A percentile compares a stretch with the other conserved stretches of the same genome.
Evolutionary conservation across 2,888 invertebrate species (phyloP).

Genomic region (Brachycybe producta): DNA sequence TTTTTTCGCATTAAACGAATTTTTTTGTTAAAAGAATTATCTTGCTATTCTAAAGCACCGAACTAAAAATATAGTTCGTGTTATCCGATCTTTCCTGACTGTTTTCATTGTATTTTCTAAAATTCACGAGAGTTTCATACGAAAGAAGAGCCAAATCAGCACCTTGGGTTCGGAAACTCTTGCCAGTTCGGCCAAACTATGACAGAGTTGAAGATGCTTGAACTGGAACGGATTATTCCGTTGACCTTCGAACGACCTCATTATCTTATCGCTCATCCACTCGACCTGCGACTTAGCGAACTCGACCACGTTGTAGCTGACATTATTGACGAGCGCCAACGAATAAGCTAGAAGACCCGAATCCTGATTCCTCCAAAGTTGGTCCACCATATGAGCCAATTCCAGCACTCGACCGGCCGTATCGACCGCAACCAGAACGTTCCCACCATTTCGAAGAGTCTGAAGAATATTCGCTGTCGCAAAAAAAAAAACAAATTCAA

Average conservation of each 20-base stretch:
- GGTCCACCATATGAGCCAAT: constrained; percentile 89
- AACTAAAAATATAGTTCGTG: too few relatives aligned
- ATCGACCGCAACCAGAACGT: constrained; percentile 88
- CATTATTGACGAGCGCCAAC: constrained; percentile 82
- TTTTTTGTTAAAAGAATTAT: too few relatives aligned
- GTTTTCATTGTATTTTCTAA: too few relatives aligned
- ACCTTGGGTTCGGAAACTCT: constrained; percentile 79
- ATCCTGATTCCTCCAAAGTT: constrained; percentile 86
- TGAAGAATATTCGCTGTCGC: constrained; percentile 74
- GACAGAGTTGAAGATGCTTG: constrained; percentile 84
- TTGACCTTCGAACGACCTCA: constrained; percentile 45
- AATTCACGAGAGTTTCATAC: too few relatives aligned
- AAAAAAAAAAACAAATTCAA: constrained; percentile 20
- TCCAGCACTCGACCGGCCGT: constrained; percentile 95
- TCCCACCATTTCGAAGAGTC: constrained; percentile 85
- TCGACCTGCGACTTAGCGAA: constrained; percentile 98
- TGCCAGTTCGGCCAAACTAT: constrained; percentile 71
- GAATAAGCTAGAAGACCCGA: constrained; percentile 92
- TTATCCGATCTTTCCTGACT: too few relatives aligned
- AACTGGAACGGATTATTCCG: constrained; percentile 79
- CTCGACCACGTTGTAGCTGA: constrained; percentile 95
- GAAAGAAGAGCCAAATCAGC: too few relatives aligned
- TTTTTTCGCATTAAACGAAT: too few relatives aligned
- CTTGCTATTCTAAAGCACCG: too few relatives aligned
- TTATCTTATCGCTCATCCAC: constrained; percentile 99